These are phyloP conservation scores for Temnothorax longispinosus DNA, from an alignment of 1,140 invertebrate genomes.

Conservation along the genomic window DNA sequence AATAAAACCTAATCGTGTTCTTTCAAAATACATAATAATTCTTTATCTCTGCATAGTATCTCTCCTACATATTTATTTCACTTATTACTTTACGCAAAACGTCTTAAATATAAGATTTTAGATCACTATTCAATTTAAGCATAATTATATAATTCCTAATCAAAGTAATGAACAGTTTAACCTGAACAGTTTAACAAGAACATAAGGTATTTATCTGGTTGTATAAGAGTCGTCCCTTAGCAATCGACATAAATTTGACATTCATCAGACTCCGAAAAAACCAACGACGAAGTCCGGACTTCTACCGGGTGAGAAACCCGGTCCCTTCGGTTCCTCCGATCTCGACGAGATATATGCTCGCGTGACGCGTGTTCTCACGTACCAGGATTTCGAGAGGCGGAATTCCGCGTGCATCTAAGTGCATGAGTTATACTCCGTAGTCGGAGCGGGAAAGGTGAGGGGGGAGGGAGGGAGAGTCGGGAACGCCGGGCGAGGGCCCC, in stretches of 20 bases:
- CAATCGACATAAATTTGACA: neutral
- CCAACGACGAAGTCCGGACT: neutral
- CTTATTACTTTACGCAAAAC: neutral
- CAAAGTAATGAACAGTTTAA: neutral
- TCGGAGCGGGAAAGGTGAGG: neutral
- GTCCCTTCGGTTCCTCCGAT: neutral
- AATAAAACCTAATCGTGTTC: neutral
- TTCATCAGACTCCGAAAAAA: neutral
- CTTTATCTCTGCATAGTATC: neutral
- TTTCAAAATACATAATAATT: neutral
- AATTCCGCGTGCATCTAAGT: conserved; percentile 74
- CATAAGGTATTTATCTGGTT: neutral
- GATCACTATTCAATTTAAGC: neutral
- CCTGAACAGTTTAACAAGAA: neutral
- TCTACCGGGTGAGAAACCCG: neutral
- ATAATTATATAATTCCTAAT: neutral
- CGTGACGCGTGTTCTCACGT: conserved; percentile 72
- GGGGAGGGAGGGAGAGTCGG: neutral
- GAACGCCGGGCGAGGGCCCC: conserved; percentile 4
- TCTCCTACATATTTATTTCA: neutral
- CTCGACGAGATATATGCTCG: conserved; percentile 14
- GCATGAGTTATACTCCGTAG: conserved; percentile 71
- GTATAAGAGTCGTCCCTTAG: neutral
- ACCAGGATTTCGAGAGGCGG: conserved; percentile 74
- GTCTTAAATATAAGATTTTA: neutral